Evolutionary conservation across 2,797 vertebrate genomes (phyloP), one percentile per base, ranked within the genome.

Genomic region (Apogon hyalosoma): DNA sequence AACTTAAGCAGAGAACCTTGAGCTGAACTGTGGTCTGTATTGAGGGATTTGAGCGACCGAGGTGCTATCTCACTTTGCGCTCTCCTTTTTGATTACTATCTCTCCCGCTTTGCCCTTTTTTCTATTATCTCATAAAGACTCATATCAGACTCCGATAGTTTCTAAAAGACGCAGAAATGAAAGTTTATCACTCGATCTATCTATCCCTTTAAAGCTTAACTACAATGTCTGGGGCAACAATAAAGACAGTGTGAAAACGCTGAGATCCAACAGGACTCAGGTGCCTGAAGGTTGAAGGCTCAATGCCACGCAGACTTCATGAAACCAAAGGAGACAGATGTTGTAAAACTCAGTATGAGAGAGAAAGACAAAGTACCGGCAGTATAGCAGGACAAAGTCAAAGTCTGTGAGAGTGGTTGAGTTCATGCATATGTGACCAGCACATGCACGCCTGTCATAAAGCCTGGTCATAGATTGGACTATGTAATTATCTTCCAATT

Each of bases 111-210:
- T 46, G 15, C 15, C 47, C 28, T 12, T 11, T 7, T 48, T 47
- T 16, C 59, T 47, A 41, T 62, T 62, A 65, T 62, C 68, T 70
- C 52, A 79, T 65, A 63, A 65, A 54, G 13, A 28, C 49, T 62
- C 56, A 66, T 62, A 72, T 77, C 69, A 60, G 61, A 73, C 59
- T 68, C 50, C 41, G 57, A 70, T 47, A 19, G 65, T 74, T 82
- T 77, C 56, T 51, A 69, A 76, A 47, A 51, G 43, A 76, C 69
- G 72, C 79, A 72, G 49, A 80, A 82, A 79, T 74, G 71, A 76
- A 83, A 84, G 82, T 86, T 80, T 81, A 86, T 84, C 71, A 45
- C 73, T 79, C 77, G 70, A 83, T 88, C 84, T 55, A 72, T 59
- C 58, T 48, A 69, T 39, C 57, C 57, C 50, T 60, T 54, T 72